Conservation (phyloP, 92 coral and sea anemone species). For the Epizoanthus ramosus region DNA sequence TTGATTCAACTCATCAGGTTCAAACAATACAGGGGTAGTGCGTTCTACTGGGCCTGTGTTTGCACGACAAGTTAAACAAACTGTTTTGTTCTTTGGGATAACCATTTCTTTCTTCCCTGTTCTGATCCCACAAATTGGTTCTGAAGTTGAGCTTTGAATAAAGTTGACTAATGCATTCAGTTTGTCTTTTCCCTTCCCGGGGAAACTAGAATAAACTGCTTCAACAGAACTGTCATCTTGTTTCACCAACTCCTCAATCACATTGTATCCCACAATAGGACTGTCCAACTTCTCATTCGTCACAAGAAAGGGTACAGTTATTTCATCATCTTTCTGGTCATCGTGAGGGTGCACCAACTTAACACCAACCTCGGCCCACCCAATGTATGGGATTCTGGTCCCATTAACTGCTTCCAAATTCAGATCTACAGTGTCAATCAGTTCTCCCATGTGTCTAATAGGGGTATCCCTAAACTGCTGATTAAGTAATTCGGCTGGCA, state of each 20-base stretch:
- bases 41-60: conserved; percentile 42
- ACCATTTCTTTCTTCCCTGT: conserved; percentile 53
- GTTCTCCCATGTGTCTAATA: conserved; percentile 49
- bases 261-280: conserved; percentile 53
- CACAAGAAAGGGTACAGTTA: conserved; percentile 53
- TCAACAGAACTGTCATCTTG: conserved; percentile 33
- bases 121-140: conserved; percentile 44
- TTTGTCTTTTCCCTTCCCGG: conserved; percentile 45
- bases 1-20: conserved; percentile 32
- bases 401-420: conserved; percentile 61
- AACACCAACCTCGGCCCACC: conserved; percentile 52
- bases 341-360: conserved; percentile 36
- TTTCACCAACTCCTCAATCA: conserved; percentile 46
- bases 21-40: conserved; percentile 42
- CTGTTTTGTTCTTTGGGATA: conserved; percentile 48
- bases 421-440: conserved; percentile 22
- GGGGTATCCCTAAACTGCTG: conserved; percentile 42
- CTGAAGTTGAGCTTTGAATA: conserved; percentile 48
- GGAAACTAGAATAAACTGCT: conserved; percentile 44
- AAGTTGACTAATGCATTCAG: conserved; percentile 54
- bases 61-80: conserved; percentile 40
- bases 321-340: conserved; percentile 43
- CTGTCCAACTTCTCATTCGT: conserved; percentile 44
- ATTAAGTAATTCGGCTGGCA: conserved; percentile 49
- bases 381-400: conserved; percentile 53